phyloP scores from a whole-genome alignment of 1,140 invertebrate species.

The Pogonomyrmex californicus region DNA sequence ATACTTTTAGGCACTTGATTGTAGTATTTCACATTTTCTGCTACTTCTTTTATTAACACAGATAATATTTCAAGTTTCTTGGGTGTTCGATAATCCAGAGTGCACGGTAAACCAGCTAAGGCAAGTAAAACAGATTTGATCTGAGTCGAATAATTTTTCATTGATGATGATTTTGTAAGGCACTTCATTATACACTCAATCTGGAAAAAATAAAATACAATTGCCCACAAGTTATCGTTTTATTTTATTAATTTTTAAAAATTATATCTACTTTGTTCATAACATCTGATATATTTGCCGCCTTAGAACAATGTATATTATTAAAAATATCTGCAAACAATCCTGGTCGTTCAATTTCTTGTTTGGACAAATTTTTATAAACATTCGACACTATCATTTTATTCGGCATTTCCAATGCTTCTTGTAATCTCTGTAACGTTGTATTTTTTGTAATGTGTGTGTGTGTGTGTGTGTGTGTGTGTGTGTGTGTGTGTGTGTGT shows the following conservation, averaged over 20 bases:
- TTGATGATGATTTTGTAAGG: background rate
- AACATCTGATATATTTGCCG: background rate
- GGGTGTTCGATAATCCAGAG: background rate
- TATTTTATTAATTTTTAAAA: slow-evolving; percentile 1
- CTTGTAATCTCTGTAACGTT: too few species aligned
- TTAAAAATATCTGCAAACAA: slow-evolving; percentile 6
- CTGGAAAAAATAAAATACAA: slow-evolving; percentile 1
- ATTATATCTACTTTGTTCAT: slow-evolving; percentile 27
- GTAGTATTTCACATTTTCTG: slow-evolving; percentile 2
- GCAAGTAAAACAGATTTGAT: background rate
- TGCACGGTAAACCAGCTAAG: background rate
- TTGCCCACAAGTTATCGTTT: background rate
- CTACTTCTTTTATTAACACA: slow-evolving; percentile 27
- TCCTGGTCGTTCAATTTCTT: background rate
- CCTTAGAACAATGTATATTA: background rate
- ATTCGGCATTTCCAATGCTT: background rate
- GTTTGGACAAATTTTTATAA: background rate
- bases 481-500: too few species aligned
- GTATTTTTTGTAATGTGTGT: too few species aligned
- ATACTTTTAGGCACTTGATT: slow-evolving; percentile 33
- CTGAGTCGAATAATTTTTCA: slow-evolving; percentile 8
- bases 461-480: too few species aligned
- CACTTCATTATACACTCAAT: background rate
- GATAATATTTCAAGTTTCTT: slow-evolving; percentile 40
- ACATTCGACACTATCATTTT: background rate